Conservation (phyloP, 2,797 vertebrate genomes). For the Poecilia wingei region DNA sequence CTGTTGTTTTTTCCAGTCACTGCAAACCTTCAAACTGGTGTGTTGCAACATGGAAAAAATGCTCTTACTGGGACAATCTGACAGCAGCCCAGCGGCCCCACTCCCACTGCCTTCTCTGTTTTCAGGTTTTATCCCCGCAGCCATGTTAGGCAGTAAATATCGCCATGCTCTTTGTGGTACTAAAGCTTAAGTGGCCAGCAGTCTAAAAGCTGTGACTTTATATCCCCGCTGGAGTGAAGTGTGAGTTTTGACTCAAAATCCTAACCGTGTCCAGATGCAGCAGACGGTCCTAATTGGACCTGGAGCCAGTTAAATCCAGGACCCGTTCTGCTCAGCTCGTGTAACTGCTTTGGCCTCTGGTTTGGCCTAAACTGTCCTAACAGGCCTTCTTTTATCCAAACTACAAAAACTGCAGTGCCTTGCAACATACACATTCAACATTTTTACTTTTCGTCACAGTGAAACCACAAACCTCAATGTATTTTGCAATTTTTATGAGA, state of each 20-base stretch:
- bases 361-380: conserved; percentile 55
- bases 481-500: neutral
- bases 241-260: conserved; percentile 71
- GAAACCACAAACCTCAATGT: conserved; percentile 1
- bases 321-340: conserved; percentile 83
- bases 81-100: conserved; percentile 46
- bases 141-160: conserved; percentile 59
- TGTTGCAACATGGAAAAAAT: conserved; percentile 60
- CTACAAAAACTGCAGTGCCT: conserved; percentile 15
- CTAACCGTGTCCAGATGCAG: conserved; percentile 94
- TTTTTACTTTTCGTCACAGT: neutral
- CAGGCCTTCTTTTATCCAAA: conserved; percentile 43
- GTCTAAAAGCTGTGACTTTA: conserved; percentile 69
- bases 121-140: conserved; percentile 40
- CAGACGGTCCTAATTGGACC: conserved; percentile 91
- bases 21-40: conserved; percentile 51
- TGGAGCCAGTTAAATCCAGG: conserved; percentile 92
- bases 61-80: conserved; percentile 50
- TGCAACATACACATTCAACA: neutral
- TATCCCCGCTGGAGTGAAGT: conserved; percentile 62
- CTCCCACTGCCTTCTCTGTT: conserved; percentile 32
- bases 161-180: conserved; percentile 41
- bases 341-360: conserved; percentile 51
- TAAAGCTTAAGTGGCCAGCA: conserved; percentile 51
- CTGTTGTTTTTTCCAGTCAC: conserved; percentile 57